Evolutionary conservation across 1,140 invertebrate species (phyloP).

Genomic region (Cherax quadricarinatus): DNA sequence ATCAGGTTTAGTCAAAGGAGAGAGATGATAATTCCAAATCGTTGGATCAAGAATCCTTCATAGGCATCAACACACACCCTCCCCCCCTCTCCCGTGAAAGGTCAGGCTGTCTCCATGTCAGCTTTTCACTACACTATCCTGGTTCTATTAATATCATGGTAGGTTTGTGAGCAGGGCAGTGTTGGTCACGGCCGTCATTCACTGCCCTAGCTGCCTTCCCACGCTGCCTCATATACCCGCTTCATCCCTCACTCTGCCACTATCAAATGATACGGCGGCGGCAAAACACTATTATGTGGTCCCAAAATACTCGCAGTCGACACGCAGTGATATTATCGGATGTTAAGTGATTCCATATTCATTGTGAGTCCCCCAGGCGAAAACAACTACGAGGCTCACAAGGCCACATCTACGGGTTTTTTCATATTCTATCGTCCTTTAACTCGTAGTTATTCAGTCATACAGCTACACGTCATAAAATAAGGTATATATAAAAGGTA

Average conservation of each 20-base stretch:
- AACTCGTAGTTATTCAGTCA: no score
- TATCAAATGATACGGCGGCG: slow-evolving; percentile 22
- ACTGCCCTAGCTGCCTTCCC: neutral
- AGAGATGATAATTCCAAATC: no score
- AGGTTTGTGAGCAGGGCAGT: no score
- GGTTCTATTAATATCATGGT: no score
- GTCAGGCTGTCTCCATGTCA: no score
- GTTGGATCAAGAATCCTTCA: no score
- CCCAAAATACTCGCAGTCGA: slow-evolving; percentile 32
- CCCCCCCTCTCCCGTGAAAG: no score
- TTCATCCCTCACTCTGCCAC: slow-evolving; percentile 16
- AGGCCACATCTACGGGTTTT: neutral
- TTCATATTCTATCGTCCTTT: neutral
- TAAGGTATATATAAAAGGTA: no score
- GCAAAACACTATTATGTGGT: slow-evolving; percentile 23
- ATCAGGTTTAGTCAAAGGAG: no score
- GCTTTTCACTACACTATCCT: no score
- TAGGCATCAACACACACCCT: no score
- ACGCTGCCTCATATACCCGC: neutral
- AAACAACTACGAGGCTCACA: neutral
- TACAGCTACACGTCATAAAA: no score
- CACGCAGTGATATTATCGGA: slow-evolving; percentile 14
- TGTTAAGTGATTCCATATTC: slow-evolving; percentile 17
- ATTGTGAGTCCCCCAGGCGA: neutral
- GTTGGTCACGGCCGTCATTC: neutral